These are phyloP conservation scores for Arizona elegans DNA, from an alignment of 2,113 vertebrate genomes.

Conservation along the genomic window DNA sequence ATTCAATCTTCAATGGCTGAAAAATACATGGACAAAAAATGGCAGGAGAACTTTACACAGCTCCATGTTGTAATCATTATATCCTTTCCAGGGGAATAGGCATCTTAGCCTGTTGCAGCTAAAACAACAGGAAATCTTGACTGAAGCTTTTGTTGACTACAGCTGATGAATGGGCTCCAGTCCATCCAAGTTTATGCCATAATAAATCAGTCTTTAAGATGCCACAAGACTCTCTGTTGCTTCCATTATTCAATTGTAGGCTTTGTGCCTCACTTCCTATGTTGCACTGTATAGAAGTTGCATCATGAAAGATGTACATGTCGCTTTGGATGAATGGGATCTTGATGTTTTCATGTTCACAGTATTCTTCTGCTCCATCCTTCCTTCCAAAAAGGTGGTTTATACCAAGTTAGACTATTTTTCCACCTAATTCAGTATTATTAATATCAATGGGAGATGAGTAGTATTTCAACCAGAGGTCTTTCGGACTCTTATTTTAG, in stretches of 20 bases:
- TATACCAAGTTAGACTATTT: not conserved
- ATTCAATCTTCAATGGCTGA: not conserved
- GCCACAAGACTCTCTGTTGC: not conserved
- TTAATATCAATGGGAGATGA: not conserved
- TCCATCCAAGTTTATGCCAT: not conserved
- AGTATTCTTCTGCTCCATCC: not conserved
- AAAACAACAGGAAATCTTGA: not conserved
- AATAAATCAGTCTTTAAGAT: not conserved
- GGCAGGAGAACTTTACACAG: not conserved
- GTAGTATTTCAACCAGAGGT: not conserved
- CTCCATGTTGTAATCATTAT: not conserved
- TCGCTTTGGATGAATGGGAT: not conserved
- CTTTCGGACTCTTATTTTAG: not conserved
- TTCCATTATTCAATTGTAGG: not conserved
- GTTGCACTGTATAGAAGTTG: not conserved
- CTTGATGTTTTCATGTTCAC: not conserved
- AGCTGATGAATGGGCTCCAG: not conserved
- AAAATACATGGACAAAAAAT: not conserved
- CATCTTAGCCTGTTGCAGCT: not conserved
- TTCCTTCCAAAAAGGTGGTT: not conserved
- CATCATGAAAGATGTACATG: not conserved
- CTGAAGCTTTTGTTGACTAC: not conserved
- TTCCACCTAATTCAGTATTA: not conserved
- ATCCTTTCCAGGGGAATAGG: not conserved
- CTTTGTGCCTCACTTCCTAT: not conserved